Percentiles rank a stretch among this genome's conserved stretches.
phyloP scores from a whole-genome alignment of 2,113 vertebrate species.

The Dromaius novaehollandiae region DNA sequence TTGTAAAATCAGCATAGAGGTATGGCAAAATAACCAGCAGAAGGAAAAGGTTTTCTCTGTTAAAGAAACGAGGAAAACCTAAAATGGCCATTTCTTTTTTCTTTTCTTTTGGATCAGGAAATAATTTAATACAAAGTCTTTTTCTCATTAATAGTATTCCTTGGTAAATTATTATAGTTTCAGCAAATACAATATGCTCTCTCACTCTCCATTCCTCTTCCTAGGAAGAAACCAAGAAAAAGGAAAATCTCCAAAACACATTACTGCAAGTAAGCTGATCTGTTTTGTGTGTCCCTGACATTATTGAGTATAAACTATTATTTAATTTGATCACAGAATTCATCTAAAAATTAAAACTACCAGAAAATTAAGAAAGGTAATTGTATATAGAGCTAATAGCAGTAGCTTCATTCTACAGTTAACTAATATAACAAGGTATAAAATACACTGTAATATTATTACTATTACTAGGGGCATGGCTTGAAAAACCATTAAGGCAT shows the following conservation, averaged over 20 bases:
- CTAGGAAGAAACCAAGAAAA: background rate
- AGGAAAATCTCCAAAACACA: background rate
- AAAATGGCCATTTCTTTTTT: background rate
- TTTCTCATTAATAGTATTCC: background rate
- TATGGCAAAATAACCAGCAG: background rate
- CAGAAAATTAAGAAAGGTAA: background rate
- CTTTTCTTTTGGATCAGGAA: background rate
- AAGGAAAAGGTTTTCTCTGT: background rate
- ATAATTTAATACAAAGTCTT: background rate
- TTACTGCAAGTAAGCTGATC: background rate
- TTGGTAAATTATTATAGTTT: background rate
- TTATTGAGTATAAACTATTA: background rate
- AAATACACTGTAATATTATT: background rate
- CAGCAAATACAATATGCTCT: background rate
- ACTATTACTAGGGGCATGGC: background rate
- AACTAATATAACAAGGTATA: background rate
- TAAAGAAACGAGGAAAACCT: background rate
- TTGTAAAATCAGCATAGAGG: background rate
- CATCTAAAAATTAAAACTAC: background rate
- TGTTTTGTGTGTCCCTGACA: background rate
- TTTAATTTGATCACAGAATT: background rate
- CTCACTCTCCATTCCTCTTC: background rate
- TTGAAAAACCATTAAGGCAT: background rate
- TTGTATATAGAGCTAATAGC: background rate
- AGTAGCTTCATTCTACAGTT: background rate